Percentiles rank a stretch among this genome's conserved stretches.
phyloP scores from a whole-genome alignment of 2,888 invertebrate genomes.

The Sinopyrophorus schimmeli region DNA sequence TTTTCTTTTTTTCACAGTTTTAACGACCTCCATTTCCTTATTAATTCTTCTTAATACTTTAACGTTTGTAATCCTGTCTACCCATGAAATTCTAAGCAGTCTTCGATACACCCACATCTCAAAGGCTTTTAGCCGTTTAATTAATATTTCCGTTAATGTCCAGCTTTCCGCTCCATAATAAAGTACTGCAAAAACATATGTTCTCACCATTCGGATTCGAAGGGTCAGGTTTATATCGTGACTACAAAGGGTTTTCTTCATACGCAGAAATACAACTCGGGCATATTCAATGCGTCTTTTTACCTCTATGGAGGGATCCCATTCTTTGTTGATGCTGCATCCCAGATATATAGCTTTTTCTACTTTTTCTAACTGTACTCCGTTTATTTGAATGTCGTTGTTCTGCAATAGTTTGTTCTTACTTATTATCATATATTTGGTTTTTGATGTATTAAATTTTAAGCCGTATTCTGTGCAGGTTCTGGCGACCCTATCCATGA shows the following conservation, averaged over 20 bases:
- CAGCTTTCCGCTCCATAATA: constrained; percentile 4
- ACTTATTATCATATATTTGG: constrained; percentile 8
- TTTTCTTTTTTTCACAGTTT: constrained; percentile 3
- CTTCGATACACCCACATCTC: constrained; percentile 2
- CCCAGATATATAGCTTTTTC: constrained; percentile 9
- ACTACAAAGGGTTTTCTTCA: constrained; percentile 9
- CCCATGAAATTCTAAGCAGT: constrained; percentile 2
- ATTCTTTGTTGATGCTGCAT: constrained; percentile 5
- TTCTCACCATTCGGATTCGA: constrained; percentile 3
- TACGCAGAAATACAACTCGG: constrained; percentile 3
- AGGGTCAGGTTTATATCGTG: constrained; percentile 5
- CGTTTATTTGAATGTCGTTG: constrained; percentile 5
- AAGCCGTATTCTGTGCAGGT: constrained; percentile 5
- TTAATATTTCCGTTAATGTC: constrained; percentile 4
- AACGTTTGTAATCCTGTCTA: constrained; percentile 3
- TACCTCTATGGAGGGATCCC: constrained; percentile 8
- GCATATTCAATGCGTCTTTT: constrained; percentile 13
- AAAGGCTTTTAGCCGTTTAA: constrained; percentile 7
- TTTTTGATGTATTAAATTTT: constrained; percentile 3
- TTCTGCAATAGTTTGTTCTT: constrained; percentile 6
- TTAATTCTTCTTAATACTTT: constrained; percentile 4
- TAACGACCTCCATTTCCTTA: constrained; percentile 8
- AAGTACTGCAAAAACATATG: constrained; percentile 6
- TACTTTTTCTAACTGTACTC: constrained; percentile 4
- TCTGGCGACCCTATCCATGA: constrained; percentile 7